phyloP scores from a whole-genome alignment of 2,113 vertebrate species.

The Sinocyclocheilus grahami region DNA sequence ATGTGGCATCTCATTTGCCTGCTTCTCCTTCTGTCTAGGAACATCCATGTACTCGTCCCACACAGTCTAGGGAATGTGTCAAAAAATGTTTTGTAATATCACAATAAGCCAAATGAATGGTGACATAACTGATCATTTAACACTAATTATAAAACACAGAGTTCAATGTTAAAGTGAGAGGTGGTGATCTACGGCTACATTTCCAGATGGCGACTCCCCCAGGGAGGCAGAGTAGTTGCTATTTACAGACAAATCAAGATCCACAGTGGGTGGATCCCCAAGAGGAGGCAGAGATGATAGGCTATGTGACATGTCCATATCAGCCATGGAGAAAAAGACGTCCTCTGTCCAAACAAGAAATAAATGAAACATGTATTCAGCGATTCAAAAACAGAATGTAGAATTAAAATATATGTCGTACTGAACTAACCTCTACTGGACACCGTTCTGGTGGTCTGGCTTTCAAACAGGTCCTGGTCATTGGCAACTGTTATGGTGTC shows the following conservation, averaged over 20 bases:
- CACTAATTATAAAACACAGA: neutral
- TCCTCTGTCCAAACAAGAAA: constrained; percentile 82
- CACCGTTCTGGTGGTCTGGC: constrained; percentile 85
- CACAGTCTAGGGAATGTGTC: constrained; percentile 71
- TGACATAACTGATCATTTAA: neutral
- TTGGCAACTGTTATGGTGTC: constrained; percentile 79
- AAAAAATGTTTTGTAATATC: neutral
- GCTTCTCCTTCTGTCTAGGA: constrained; percentile 79
- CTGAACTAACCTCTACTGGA: constrained; percentile 87
- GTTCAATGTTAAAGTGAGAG: neutral
- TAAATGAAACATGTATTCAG: constrained; percentile 15
- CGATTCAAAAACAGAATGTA: neutral
- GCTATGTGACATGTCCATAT: constrained; percentile 99
- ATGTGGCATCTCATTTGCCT: constrained; percentile 69
- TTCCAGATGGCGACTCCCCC: constrained; percentile 86
- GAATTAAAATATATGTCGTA: neutral
- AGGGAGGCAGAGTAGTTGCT: constrained; percentile 91
- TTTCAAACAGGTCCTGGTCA: constrained; percentile 91
- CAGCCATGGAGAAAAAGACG: constrained; percentile 99
- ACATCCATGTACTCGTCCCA: constrained; percentile 92
- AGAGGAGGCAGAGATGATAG: constrained; percentile 94
- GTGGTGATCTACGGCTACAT: constrained; percentile 77
- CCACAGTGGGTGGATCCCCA: constrained; percentile 92
- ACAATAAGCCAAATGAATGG: neutral
- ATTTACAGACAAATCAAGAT: constrained; percentile 92